phyloP scores from a whole-genome alignment of 1,140 invertebrate genomes.

The Drosophila watanabei region DNA sequence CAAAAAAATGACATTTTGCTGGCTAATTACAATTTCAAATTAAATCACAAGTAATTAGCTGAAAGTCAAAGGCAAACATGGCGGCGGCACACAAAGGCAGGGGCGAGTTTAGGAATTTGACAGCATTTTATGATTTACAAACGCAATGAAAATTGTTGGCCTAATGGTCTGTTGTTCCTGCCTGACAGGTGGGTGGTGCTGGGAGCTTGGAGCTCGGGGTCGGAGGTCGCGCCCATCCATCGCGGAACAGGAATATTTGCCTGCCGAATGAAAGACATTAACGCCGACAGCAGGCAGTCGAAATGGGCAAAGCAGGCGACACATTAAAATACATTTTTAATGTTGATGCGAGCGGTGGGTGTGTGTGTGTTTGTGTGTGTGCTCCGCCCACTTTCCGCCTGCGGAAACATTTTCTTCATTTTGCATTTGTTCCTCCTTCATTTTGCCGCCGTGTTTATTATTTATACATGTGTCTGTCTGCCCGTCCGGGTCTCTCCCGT shows the following conservation, averaged over 20 bases:
- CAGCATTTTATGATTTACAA: slow-evolving; percentile 79
- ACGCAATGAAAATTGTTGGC: slow-evolving; percentile 71
- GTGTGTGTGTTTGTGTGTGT: slow-evolving; percentile 16
- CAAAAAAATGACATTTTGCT: slow-evolving; percentile 79
- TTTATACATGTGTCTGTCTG: slow-evolving; percentile 54
- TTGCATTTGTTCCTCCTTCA: slow-evolving; percentile 22
- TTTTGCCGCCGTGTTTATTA: slow-evolving; percentile 43
- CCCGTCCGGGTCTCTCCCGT: slow-evolving; percentile 34
- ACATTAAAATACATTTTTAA: slow-evolving; percentile 83
- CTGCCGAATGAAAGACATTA: slow-evolving; percentile 76
- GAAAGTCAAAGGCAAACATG: slow-evolving; percentile 64
- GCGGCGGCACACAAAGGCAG: slow-evolving; percentile 6
- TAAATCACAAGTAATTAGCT: slow-evolving; percentile 82
- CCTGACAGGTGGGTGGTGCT: slow-evolving; percentile 17
- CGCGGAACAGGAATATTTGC: slow-evolving; percentile 30
- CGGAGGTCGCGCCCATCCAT: slow-evolving; percentile 46
- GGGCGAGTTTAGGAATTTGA: slow-evolving; percentile 57
- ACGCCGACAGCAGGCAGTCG: slow-evolving; percentile 68
- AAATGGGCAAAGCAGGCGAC: slow-evolving; percentile 70
- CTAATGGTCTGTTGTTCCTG: slow-evolving; percentile 67
- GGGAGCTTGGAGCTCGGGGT: not conserved
- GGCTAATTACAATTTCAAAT: slow-evolving; percentile 85
- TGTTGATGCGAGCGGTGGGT: slow-evolving; percentile 62
- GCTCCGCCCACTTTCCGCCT: slow-evolving; percentile 29
- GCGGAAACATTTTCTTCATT: slow-evolving; percentile 35